Evolutionary conservation across 2,113 vertebrate species (phyloP), one percentile per base, ranked within the genome.

Genomic region (Talpa occidentalis): DNA sequence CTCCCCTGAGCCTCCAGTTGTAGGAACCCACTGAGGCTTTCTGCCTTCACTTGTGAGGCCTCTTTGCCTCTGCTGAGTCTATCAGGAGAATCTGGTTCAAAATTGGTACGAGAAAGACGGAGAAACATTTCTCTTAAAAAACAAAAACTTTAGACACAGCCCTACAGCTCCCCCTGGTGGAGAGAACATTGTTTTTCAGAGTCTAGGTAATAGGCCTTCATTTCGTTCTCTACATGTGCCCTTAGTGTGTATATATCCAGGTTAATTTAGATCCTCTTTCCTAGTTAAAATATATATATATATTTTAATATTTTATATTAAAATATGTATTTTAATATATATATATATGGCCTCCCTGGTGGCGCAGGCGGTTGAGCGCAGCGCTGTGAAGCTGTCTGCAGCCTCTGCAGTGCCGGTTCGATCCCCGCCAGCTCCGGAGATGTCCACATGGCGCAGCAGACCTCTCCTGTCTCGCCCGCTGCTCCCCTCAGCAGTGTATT

Each of bases 111-210:
- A 10, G 19, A 80, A 82, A 91, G 35, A 92, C n/a, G 11, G 10
- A 44, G 44, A 77, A 94, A 87, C 30, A 66, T 87, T 42, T n/a
- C 30, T 64, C 44, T 30, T 6, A 15, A 12, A 72, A 72, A 67
- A 30, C 47, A 64, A 79, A 56, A 54, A 40, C 88, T 81, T 73
- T 19, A 95, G 47, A 7, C 54, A 5, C 35, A 54, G 93, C 30
- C 30, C 92, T 91, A 69, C 42, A 88, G 94, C 90, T 3, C 93
- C 95, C 86, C 90, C 96, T 97, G 37, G 94, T 97, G 97, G 94
- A 90, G 92, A 90, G 24, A 88, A 49, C 3, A 16, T 12, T 44
- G 26, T 82, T 67, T 88, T 82, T 62, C 47, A 84, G 62, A 0
- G 4, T 60, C 64, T 72, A 17, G 40, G 54, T 42, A 64, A 17